Evolutionary conservation across 2,888 invertebrate genomes (phyloP).

Genomic region (Corbicula japonica): DNA sequence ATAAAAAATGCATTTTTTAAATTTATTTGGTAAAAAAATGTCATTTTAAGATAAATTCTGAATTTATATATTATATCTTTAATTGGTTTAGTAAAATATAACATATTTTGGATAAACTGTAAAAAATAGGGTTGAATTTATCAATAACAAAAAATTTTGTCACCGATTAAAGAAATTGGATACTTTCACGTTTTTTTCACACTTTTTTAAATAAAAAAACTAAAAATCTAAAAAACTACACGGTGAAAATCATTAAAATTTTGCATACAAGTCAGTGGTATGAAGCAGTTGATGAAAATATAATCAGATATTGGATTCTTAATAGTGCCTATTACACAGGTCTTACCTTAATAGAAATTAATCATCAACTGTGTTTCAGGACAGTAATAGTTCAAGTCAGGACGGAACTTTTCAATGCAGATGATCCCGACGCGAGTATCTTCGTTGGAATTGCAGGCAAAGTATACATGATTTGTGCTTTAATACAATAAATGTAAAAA

Average conservation of each 20-base stretch:
- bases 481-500: no score
- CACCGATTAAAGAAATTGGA: no score
- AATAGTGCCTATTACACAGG: background rate
- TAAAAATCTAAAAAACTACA: background rate
- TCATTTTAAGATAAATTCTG: no score
- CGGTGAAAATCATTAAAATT: background rate
- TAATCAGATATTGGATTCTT: background rate
- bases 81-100: no score
- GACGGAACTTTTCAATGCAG: constrained; percentile 26
- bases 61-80: no score
- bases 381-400: constrained; percentile 44
- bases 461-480: constrained; percentile 22
- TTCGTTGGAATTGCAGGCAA: constrained; percentile 49
- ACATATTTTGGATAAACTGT: no score
- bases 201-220: background rate
- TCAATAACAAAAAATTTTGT: no score
- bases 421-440: constrained; percentile 35
- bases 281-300: background rate
- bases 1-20: no score
- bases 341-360: background rate
- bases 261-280: background rate
- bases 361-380: background rate
- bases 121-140: no score
- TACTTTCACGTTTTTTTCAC: no score
- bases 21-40: no score